Evolutionary conservation across 2,888 invertebrate species (phyloP).

Genomic region (Agriopis marginaria): DNA sequence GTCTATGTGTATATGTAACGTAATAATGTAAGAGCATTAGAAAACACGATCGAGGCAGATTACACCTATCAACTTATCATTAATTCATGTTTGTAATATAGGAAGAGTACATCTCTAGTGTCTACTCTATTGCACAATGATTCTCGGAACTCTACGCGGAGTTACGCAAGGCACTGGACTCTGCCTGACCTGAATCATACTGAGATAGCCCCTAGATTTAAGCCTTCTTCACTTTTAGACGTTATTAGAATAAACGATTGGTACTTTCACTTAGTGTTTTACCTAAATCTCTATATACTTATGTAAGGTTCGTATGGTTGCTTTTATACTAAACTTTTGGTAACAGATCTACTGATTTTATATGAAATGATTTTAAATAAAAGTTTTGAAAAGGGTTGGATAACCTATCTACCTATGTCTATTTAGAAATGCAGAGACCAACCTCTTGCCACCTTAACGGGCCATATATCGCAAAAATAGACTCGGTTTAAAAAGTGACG

Average conservation of each 20-base stretch:
- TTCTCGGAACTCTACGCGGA: slow-evolving; percentile 31
- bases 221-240: slow-evolving; percentile 30
- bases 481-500: too few relatives aligned
- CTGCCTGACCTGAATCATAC: slow-evolving; percentile 33
- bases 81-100: slow-evolving; percentile 43
- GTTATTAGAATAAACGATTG: slow-evolving; percentile 13
- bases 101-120: slow-evolving; percentile 36
- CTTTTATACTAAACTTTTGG: not conserved
- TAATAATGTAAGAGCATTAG: slow-evolving; percentile 34
- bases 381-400: too few relatives aligned
- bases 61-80: slow-evolving; percentile 34
- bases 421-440: too few relatives aligned
- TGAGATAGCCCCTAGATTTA: slow-evolving; percentile 16
- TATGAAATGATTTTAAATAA: too few relatives aligned
- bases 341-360: too few relatives aligned
- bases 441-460: too few relatives aligned
- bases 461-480: too few relatives aligned
- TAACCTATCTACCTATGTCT: too few relatives aligned
- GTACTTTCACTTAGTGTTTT: slow-evolving; percentile 25
- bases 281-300: slow-evolving; percentile 1
- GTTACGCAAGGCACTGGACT: slow-evolving; percentile 34
- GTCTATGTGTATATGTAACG: slow-evolving; percentile 25
- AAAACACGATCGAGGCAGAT: slow-evolving; percentile 43
- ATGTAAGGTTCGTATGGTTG: slow-evolving; percentile 1
- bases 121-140: slow-evolving; percentile 43